Evolutionary conservation across 2,797 vertebrate genomes (phyloP).

Genomic region (Alcedo quadribrachys): DNA sequence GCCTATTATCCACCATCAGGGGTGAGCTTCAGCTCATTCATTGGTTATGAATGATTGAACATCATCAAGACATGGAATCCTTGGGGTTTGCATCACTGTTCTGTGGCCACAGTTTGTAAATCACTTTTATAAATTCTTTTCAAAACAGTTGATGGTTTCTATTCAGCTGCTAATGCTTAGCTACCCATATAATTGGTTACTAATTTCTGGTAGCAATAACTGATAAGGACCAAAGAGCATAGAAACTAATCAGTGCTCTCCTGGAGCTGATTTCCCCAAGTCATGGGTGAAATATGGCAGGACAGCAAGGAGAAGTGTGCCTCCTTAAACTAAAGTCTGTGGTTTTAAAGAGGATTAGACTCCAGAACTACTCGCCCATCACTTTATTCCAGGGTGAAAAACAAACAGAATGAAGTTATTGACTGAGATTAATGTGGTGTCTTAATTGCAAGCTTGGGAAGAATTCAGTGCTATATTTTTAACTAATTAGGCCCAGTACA

Average conservation of each 20-base stretch:
- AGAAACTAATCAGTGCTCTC: not conserved
- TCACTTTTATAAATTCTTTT: not conserved
- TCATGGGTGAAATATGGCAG: not conserved
- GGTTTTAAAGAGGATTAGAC: not conserved
- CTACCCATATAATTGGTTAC: not conserved
- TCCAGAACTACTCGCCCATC: not conserved
- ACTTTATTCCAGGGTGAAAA: constrained; percentile 4
- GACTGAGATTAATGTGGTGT: not conserved
- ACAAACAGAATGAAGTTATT: not conserved
- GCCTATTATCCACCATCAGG: not conserved
- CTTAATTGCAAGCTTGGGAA: not conserved
- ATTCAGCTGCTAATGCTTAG: not conserved
- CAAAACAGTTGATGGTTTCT: not conserved
- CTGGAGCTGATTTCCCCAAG: not conserved
- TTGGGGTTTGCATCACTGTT: not conserved
- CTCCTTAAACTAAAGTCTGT: not conserved
- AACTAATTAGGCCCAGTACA: not conserved
- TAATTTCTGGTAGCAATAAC: not conserved
- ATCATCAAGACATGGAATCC: not conserved
- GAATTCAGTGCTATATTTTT: not conserved
- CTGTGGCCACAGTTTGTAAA: not conserved
- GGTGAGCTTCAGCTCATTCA: not conserved
- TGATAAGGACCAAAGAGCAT: not conserved
- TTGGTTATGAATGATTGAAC: not conserved
- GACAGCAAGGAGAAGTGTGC: not conserved